Percentiles rank a stretch among this genome's conserved stretches.
Conservation (phyloP, 2,113 vertebrate genomes). For the Chiloscyllium plagiosum region DNA sequence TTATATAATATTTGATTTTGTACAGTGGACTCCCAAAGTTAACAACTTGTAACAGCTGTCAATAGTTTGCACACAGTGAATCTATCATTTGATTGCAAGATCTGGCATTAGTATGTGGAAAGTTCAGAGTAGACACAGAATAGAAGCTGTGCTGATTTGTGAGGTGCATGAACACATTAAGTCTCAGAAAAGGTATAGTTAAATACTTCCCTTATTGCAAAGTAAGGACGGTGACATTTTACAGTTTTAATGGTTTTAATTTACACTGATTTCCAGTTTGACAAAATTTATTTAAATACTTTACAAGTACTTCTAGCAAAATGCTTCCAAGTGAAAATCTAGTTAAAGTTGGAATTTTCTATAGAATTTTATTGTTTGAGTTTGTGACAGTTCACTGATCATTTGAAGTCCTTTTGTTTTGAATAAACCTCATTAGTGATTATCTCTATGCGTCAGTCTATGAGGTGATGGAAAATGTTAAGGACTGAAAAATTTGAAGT, state of each 20-base stretch:
- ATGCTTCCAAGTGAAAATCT: neutral
- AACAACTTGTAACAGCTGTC: neutral
- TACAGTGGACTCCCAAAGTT: neutral
- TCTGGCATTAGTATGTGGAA: neutral
- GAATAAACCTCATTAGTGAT: neutral
- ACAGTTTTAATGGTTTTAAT: neutral
- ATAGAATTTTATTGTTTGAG: neutral
- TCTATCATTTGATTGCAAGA: neutral
- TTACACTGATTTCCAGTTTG: neutral
- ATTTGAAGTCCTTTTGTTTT: neutral
- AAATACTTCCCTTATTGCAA: neutral
- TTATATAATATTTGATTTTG: neutral
- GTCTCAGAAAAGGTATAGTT: neutral
- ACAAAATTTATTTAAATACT: neutral
- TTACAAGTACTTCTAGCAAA: neutral
- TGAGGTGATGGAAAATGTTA: neutral
- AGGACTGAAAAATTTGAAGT: neutral
- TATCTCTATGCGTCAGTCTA: neutral
- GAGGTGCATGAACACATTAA: too few relatives aligned
- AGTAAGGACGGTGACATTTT: neutral
- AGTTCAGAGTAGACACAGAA: neutral
- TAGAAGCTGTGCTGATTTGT: neutral
- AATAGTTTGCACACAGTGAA: neutral
- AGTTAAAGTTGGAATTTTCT: neutral
- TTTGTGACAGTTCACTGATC: neutral